Base-by-base conservation (phyloP, 2,797 vertebrate species). In the Tokudaia tokunoshimensis region DNA sequence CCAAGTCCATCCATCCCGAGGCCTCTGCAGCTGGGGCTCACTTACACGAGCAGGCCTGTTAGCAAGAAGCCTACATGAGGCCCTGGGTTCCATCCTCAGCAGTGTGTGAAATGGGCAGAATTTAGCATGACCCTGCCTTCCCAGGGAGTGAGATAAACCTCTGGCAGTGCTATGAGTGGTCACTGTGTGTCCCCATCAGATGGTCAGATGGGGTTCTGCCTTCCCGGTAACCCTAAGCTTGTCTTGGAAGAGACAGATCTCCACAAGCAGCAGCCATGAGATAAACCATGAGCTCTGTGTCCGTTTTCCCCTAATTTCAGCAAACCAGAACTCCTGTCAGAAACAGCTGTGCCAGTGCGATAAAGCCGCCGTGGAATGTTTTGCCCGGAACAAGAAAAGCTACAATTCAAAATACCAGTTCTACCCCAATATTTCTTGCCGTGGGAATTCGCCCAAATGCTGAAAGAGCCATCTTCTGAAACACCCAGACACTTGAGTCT, bases 281-380 rank as follows among this genome's bases (percentile, higher is more conserved):
- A 15, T 22, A 41, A 72, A 57, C 0, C 0, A 0, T 6, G 2
- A 3, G 3, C 83, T 70, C 47, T 24, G 1, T 74, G 29, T 31
- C 72, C 47, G 13, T 75, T 92, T 74, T 44, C 63, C 70, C 90
- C 79, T 83, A 12, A 85, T 95, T 97, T 67, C 93, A 96, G 96
- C 11, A 0, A 34, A 90, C 1, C 47, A 92, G 80, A 1, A 29
- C 37, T n/a, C 0, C 52, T 96, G 97, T 12, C 31, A 1, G 72
- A 76, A 5, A 1, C 31, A 31, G 20, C 81, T 96, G n/a, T 97
- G 97, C 47, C 6, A 75, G 0, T 90, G 87, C 7, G 94, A 96
- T 34, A 95, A 78, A 76, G 26, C 0, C 0, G 91, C 86, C 0
- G 72, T 50, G 3, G 4, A 3, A 37, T 97, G 97, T 52, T 96